Percentiles rank a stretch among this genome's conserved stretches.
phyloP scores from a whole-genome alignment of 1,140 invertebrate genomes.

The Portunus trituberculatus region DNA sequence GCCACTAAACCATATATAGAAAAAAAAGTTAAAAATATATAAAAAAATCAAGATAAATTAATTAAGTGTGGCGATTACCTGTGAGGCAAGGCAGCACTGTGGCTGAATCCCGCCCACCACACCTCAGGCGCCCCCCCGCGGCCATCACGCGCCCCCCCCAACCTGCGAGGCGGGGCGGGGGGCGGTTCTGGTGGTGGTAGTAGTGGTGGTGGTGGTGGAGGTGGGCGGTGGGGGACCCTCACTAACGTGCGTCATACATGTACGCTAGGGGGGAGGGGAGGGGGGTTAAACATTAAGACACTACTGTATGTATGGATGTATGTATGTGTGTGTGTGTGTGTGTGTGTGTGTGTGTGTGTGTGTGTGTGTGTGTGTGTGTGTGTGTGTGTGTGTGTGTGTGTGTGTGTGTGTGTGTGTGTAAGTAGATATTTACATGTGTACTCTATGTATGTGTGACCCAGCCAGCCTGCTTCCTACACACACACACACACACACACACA shows the following conservation, averaged over 20 bases:
- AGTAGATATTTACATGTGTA: background rate
- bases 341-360: background rate
- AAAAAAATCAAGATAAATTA: background rate
- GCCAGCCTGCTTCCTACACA: background rate
- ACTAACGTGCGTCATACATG: slow-evolving; percentile 62
- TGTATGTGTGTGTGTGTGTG: slow-evolving; percentile 32
- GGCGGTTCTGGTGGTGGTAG: slow-evolving; percentile 39
- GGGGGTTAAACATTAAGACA: background rate
- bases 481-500: slow-evolving; percentile 57
- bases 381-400: background rate
- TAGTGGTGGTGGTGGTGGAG: slow-evolving; percentile 41
- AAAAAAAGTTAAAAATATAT: background rate
- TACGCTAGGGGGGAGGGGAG: slow-evolving; percentile 59
- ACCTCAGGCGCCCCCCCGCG: slow-evolving; percentile 67
- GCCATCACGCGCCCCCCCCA: slow-evolving; percentile 49
- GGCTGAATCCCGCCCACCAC: slow-evolving; percentile 65
- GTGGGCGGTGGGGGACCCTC: slow-evolving; percentile 55
- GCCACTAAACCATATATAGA: background rate
- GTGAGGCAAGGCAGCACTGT: slow-evolving; percentile 62
- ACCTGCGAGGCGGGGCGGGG: background rate
- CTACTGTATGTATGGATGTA: background rate
- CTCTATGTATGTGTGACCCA: background rate
- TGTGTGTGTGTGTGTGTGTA: background rate
- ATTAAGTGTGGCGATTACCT: slow-evolving; percentile 49
- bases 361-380: background rate